Evolutionary conservation across 2,888 invertebrate genomes (phyloP), one percentile per base, ranked within the genome.

Genomic region (Drosophila bunnanda): DNA sequence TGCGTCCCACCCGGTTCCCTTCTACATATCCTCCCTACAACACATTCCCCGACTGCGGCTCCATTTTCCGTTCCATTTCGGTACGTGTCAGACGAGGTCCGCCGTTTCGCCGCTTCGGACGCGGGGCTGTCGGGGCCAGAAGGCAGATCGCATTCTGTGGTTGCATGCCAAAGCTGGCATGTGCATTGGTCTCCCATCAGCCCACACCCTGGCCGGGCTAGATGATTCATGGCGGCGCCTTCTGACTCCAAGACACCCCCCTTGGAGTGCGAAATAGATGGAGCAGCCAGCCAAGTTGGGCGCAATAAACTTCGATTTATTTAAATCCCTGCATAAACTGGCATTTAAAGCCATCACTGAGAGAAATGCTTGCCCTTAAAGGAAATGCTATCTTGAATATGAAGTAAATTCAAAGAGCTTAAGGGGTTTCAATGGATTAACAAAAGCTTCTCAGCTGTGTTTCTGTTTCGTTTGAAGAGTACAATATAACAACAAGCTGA

Each of bases 51-150:
- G 56, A 44, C 54, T 20, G 46, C 32, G 17, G 28, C 44, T 30
- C 54, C 50, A 52, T 59, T 70, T 67, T 61, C 57, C 43, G 30
- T 36, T 62, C 62, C 61, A 34, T 22, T 50, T 28, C 20, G 43
- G 60, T 72, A 70, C 83, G 67, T 68, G 68, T 59, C 66, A 66
- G 82, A 32, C 59, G 15, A 39, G 38, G 64, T 62, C 46, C 59
- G 41, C 71, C 22, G 28, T 20, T 36, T n/a, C 28, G 10, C 72
- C 22, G 17, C n/a, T 38, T 17, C 28, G 10, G 10, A 20, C 41
- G 41, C 10, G 43, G 13, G 22, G 41, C 1, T 22, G 43, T 44
- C 44, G 44, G 9, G 44, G 44, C 25, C 25, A 30, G 32, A 7
- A 12, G 48, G 25, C 36, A 52, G 38, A 71, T 41, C 69, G 41